Evolutionary conservation across 2,797 vertebrate species (phyloP), one percentile per base, ranked within the genome.

Genomic region (Pangasius sanitwongsei): DNA sequence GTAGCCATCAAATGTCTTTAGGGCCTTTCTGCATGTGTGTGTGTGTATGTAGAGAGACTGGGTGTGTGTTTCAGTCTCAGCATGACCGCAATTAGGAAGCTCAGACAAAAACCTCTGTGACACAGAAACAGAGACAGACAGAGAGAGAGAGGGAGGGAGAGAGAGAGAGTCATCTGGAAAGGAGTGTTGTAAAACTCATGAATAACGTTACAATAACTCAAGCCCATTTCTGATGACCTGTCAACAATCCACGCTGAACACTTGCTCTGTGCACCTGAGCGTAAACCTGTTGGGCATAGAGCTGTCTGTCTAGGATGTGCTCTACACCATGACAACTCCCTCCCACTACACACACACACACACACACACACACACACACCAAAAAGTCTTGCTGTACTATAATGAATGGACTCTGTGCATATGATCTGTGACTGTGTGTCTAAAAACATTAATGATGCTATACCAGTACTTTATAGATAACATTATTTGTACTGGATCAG

Each of bases 151-250:
- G 16, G 83, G 55, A 87, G 34, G 75, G 77, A 86, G 61, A 82
- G 57, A 41, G 80, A 63, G 34, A 63, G 57, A 16, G 12, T 83
- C 34, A 83, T 83, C 34, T 41, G 72, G 88, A 90, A 83, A 87
- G 70, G 37, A 91, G 86, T 83, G 75, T 75, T 87, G 85, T 89
- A 87, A 88, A 87, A 48, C 86, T 84, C 89, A 92, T 85, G 89
- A 88, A 88, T 82, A 70, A 83, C 77, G 87, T 86, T 92, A 87
- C 89, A 91, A 84, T 75, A 91, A 85, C 78, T 70, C 77, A 77
- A 87, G 88, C 89, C 70, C 48, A 81, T 90, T 86, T 92, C 85
- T 92, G 87, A 92, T 92, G 90, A 89, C 86, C 91, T 92, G 91
- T 92, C 91, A 91, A 85, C 83, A 90, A 85, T 72, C 85, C 65